Evolutionary conservation across 2,797 vertebrate genomes (phyloP), one percentile per base, ranked within the genome.

Genomic region (Hyperoplus lanceolatus): DNA sequence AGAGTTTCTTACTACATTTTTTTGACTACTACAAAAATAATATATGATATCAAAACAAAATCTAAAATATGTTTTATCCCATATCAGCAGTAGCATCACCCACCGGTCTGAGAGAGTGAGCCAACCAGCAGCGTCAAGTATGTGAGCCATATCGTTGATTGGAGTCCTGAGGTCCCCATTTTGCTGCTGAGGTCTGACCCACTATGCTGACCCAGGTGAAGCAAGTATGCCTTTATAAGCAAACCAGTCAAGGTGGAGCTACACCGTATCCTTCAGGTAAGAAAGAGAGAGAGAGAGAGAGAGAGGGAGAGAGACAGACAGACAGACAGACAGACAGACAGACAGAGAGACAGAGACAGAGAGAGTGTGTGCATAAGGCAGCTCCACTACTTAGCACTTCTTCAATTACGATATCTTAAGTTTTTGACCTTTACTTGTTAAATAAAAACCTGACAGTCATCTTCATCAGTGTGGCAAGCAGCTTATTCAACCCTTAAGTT

Each of bases 111-210:
- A 77, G 89, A 53, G 53, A 81, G 16, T 1, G 86, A 77, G 80
- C 73, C 73, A 9, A 74, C 50, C 75, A 92, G 79, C 41, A 92
- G 82, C 5, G n/a, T 78, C 64, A 94, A 49, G 70, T 70, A 90
- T 71, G 87, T 21, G 63, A 93, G 43, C 80, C 79, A 73, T 48
- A 73, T 8, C 4, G 42, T 70, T 48, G 48, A 14, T 21, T 64
- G 78, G 16, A 82, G 56, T 71, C 76, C 61, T 60, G 13, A n/a
- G 13, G 88, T 88, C 81, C 90, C 92, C 94, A 95, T 95, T 79
- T 58, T 83, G 87, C 39, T 78, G 38, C 74, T 39, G 69, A 82
- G 86, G 80, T 75, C 55, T 77, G 76, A 65, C n/a, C 66, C 45
- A 36, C 73, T 66, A 15, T 92, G 84, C 87, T 36, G 29, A 57